Base-by-base conservation (phyloP, 2,113 vertebrate genomes). In the Pungitius pungitius region DNA sequence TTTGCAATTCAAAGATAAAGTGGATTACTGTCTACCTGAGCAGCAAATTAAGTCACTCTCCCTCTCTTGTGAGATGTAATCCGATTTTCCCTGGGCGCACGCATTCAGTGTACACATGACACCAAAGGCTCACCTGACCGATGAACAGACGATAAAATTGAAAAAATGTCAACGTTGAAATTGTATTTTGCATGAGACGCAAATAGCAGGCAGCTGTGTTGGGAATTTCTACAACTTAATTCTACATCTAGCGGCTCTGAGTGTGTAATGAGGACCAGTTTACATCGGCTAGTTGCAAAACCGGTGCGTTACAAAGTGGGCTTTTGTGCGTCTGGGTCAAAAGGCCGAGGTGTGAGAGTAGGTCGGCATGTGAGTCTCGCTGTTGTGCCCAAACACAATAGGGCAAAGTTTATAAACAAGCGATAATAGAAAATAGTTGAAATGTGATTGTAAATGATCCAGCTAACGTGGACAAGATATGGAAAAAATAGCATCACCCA, bases 401-500 rank as follows among this genome's bases (percentile, higher is more conserved):
- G 49, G 7, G n/a, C 60, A 35, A 68, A 54, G 9, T 40, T 6
- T n/a, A 24, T 43, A 27, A 18, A 43, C 22, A 64, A 64, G 54
- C 26, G 47, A 49, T 39, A 58, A n/a, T 40, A 9, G 30, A 30
- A 51, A 58, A 24, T 8, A 10, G 13, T 54, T n/a, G 13, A 73
- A 59, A 63, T 27, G n/a, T 9, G 10, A 58, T 52, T 10, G 2
- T 15, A 56, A 70, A 52, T 52, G 2, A 35, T 60, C 20, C 33
- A 24, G 49, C 37, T 58, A 24, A 68, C 27, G 22, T 67, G 49
- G 55, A 27, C 20, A 69, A 63, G 13, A 78, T 59, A 59, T 30
- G 27, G 64, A 85, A 65, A 68, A 22, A 65, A 78, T 7, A 40
- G 70, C 52, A 75, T 45, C 57, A 74, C 68, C 18, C 5, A 77